Evolutionary conservation across 2,797 vertebrate genomes (phyloP), one percentile per base, ranked within the genome.

Genomic region (Sebastes nivosus): DNA sequence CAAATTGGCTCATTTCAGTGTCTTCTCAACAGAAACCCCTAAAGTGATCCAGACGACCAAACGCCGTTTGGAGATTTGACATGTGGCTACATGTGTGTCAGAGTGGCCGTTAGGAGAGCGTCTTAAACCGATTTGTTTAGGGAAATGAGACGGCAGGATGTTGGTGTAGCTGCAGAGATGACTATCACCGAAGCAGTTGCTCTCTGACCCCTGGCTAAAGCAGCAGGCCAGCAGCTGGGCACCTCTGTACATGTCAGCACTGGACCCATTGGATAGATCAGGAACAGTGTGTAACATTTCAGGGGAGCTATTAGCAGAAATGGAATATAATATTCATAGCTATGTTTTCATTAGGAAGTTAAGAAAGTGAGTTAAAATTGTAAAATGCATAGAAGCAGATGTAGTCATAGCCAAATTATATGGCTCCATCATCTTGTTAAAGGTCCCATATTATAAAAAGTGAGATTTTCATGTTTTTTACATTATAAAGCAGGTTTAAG

Each of bases 101-200:
- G 29, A 30, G 42, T 64, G 72, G 68, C 13, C 6, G 8, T 46
- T 63, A 75, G 66, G 50, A 52, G 72, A 63, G 29, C 60, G 27
- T 75, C 72, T 73, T 80, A 36, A 76, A 80, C 70, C 74, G 80
- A 90, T 93, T 90, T 92, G 86, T 88, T 90, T 88, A 88, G 78
- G 81, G 84, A 90, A 92, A 93, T 92, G 85, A 91, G 85, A 72
- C 78, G 55, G 79, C 84, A 93, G 85, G 82, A 84, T 87, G 79
- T 81, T 81, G 79, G 82, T 83, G 88, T 75, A 87, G 79, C 83
- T 72, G 85, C 85, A 89, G 86, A 89, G 89, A 92, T 93, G 81
- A 78, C 46, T 88, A 92, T 86, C 80, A 55, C 54, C 55, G 8
- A 78, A 67, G 82, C 83, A 77, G 84, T 69, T 87, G 80, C 77